A percentile compares a stretch with the other conserved stretches of the same genome.
Conservation (phyloP, 2,888 invertebrate species). For the Cryptosula pallasiana region DNA sequence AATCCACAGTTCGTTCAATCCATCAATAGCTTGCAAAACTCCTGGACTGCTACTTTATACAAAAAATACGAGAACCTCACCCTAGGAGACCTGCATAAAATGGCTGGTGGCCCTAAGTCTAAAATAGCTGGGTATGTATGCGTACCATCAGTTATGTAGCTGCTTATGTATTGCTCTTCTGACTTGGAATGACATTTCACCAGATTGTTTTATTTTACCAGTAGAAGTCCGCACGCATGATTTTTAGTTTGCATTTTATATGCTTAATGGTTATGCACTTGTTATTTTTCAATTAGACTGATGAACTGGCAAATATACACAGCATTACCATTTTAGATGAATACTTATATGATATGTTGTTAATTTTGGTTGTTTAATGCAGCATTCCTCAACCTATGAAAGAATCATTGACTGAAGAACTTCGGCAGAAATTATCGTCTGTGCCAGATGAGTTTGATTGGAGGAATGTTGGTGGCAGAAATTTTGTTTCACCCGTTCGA, state of each 20-base stretch:
- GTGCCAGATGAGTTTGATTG: conserved; percentile 48
- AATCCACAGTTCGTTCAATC: conserved; percentile 42
- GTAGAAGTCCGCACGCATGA: too few relatives aligned
- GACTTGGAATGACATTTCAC: too few relatives aligned
- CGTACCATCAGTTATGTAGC: too few relatives aligned
- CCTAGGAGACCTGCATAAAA: conserved; percentile 43
- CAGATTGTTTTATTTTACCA: too few relatives aligned
- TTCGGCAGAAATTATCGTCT: conserved; percentile 29
- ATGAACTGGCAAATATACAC: too few relatives aligned
- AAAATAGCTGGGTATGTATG: conserved; percentile 32
- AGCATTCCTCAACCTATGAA: conserved; percentile 25
- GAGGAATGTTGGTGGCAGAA: conserved; percentile 46
- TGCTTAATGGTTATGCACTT: too few relatives aligned
- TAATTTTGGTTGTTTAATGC: not conserved
- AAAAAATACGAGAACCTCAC: conserved; percentile 46
- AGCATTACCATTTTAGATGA: too few relatives aligned
- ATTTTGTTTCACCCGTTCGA: conserved; percentile 49
- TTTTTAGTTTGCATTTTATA: too few relatives aligned
- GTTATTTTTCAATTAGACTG: too few relatives aligned
- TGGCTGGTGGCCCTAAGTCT: conserved; percentile 51
- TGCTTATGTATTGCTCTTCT: too few relatives aligned
- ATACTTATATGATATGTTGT: too few relatives aligned
- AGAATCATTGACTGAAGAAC: conserved; percentile 36
- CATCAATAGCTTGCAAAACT: conserved; percentile 51
- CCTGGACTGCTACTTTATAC: conserved; percentile 54